phyloP scores from a whole-genome alignment of 2,113 vertebrate genomes.

The Willisornis vidua region DNA sequence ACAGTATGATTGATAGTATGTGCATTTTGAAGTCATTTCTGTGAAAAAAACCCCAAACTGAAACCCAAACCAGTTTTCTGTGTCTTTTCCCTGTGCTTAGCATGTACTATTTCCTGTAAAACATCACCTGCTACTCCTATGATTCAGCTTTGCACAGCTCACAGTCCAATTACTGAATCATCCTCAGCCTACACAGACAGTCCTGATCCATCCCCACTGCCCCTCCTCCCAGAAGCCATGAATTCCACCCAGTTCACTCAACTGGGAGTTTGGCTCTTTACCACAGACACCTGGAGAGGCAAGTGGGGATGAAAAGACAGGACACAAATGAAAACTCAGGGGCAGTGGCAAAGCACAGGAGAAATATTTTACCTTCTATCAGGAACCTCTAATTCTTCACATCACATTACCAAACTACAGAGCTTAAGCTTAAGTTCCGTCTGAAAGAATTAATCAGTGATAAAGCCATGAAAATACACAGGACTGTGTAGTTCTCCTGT shows the following conservation, averaged over 20 bases:
- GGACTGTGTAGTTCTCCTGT: neutral
- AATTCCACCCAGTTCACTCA: neutral
- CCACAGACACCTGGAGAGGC: neutral
- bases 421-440: neutral
- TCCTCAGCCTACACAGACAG: neutral
- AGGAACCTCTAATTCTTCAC: neutral
- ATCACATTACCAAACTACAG: neutral
- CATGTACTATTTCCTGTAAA: neutral
- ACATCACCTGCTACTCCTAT: neutral
- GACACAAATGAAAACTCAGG: neutral
- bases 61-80: neutral
- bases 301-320: neutral
- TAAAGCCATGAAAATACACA: neutral
- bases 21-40: neutral
- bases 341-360: neutral
- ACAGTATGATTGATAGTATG: neutral
- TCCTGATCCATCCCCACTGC: neutral
- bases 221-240: neutral
- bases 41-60: neutral
- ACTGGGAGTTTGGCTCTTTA: neutral
- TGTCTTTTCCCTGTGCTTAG: neutral
- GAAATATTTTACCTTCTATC: neutral
- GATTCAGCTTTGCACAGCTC: neutral
- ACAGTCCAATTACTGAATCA: neutral
- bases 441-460: neutral